Evolutionary conservation across 2,797 vertebrate species (phyloP).

Genomic region (Tragopan temminckii): DNA sequence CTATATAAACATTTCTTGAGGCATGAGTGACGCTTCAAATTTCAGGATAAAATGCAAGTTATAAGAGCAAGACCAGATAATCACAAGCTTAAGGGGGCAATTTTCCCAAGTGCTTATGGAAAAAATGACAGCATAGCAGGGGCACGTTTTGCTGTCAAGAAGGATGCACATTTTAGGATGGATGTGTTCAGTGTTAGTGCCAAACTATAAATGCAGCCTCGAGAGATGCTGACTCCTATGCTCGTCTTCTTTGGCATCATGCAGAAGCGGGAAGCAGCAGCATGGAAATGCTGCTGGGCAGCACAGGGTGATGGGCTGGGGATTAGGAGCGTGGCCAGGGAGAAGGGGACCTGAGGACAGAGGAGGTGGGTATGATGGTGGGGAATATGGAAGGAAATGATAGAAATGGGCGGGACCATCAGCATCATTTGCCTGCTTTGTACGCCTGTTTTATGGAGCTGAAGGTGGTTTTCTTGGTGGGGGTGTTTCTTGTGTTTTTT

Average conservation of each 20-base stretch:
- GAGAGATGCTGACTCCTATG: background rate
- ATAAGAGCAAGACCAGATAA: constrained; percentile 1
- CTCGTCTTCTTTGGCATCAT: background rate
- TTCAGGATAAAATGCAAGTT: constrained; percentile 3
- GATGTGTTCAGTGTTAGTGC: background rate
- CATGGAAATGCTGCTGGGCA: background rate
- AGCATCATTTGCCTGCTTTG: background rate
- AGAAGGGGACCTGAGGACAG: background rate
- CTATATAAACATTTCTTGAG: background rate
- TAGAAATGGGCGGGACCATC: background rate
- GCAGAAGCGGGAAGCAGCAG: background rate
- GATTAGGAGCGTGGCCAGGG: background rate
- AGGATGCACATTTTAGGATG: background rate
- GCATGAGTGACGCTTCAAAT: background rate
- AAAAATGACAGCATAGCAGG: background rate
- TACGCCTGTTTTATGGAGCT: background rate
- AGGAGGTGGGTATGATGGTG: accelerated
- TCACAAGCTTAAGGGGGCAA: background rate
- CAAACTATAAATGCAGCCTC: background rate
- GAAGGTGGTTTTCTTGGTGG: background rate
- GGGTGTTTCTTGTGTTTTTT: too few species aligned
- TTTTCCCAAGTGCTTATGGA: background rate
- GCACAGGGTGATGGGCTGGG: background rate
- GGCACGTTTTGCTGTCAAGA: background rate
- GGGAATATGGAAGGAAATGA: background rate